Evolutionary conservation across 2,888 invertebrate species (phyloP), one percentile per base, ranked within the genome.

Genomic region (Gnatocerus cornutus): DNA sequence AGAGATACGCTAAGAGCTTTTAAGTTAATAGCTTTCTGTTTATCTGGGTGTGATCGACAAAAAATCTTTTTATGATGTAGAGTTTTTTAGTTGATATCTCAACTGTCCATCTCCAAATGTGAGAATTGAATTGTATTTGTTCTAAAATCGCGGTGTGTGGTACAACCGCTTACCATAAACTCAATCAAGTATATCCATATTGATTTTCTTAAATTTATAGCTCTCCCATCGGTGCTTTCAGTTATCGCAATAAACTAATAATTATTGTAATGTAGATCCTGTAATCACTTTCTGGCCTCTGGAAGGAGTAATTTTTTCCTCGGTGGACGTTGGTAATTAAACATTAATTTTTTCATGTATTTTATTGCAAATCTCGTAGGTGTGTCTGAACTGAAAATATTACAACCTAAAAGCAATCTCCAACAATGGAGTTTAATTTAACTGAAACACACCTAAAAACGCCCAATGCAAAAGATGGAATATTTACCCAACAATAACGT

Each of bases 341-440:
- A 6, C 33, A 33, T 1, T 2, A 33, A 1, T 33, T 33, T 33
- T 9, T 33, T 33, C n/a, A n/a, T 6, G 7, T 4, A 33, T 33
- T 7, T 7, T 7, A 33, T n/a, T 33, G 33, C 33, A n/a, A 58
- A 27, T 50, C 59, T 56, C 41, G 12, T 45, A 53, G 68, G 62
- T 68, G 68, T 46, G 45, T 45, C 33, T 1, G 13, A 37, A 53
- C 48, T 39, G 39, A 56, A 69, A 52, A 64, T 52, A 37, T 69
- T 64, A 55, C 46, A 62, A 68, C 62, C 66, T 39, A 48, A 61
- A 61, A 12, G 61, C 39, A 61, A 63, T 52, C 50, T 37, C 29
- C 64, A 69, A 69, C 69, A 69, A 65, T 65, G 64, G 69, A 59
- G 46, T 68, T 68, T 61, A 62, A 69, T 69, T 64, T 43, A 68